A percentile compares a stretch with the other conserved stretches of the same genome.
Conservation (phyloP, 2,888 invertebrate species). For the Andrena hattorfiana region DNA sequence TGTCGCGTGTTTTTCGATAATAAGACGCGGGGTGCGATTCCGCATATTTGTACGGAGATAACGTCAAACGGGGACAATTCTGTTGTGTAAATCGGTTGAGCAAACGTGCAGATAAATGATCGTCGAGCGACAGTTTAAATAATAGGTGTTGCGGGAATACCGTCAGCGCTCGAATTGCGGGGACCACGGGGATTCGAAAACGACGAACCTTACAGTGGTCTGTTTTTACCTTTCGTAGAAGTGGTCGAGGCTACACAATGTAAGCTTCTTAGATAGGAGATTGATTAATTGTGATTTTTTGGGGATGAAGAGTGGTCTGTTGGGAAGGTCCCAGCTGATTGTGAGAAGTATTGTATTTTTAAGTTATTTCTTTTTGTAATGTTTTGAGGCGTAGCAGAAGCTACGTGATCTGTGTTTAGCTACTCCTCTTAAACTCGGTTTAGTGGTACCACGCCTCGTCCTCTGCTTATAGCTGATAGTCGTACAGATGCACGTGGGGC, state of each 20-base stretch:
- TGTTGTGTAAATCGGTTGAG: constrained; percentile 48
- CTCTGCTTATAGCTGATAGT: neutral
- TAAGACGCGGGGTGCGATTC: constrained; percentile 43
- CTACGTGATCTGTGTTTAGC: neutral
- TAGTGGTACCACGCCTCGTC: neutral
- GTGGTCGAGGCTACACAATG: neutral
- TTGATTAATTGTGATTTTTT: too few species aligned
- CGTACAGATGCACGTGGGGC: neutral
- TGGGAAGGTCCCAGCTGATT: too few species aligned
- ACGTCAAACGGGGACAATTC: constrained; percentile 37
- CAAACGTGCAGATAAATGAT: constrained; percentile 55
- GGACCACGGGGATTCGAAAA: neutral
- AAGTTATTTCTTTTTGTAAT: neutral
- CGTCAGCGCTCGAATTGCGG: neutral
- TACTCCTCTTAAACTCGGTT: neutral
- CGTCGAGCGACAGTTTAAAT: constrained; percentile 47
- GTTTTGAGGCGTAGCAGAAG: neutral
- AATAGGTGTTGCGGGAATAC: constrained; percentile 11
- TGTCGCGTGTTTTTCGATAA: constrained; percentile 59
- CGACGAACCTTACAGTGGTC: neutral
- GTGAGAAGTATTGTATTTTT: too few species aligned
- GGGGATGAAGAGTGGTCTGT: too few species aligned
- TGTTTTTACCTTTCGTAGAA: neutral
- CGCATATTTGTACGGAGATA: constrained; percentile 47
- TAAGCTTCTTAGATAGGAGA: too few species aligned